A percentile compares a stretch with the other conserved stretches of the same genome.
Evolutionary conservation across 1,140 invertebrate genomes (phyloP).

Genomic region (Drosophila auraria): DNA sequence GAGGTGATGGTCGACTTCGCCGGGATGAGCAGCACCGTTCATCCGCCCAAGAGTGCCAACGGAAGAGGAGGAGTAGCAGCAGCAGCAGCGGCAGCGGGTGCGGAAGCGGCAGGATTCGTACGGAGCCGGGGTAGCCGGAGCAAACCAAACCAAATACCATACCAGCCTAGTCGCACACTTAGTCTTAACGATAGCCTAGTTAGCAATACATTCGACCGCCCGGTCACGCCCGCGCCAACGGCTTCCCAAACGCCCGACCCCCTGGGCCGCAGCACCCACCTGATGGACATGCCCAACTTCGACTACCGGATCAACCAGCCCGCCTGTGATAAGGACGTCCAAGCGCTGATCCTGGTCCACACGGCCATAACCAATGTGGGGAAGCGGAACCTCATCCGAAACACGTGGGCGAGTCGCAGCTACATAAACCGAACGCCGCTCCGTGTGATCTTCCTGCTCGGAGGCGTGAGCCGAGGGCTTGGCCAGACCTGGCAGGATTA

Average conservation of each 20-base stretch:
- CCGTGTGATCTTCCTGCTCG: conserved; percentile 90
- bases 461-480: conserved; percentile 84
- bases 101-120: conserved; percentile 1
- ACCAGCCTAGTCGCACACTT: conserved; percentile 69
- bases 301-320: conserved; percentile 87
- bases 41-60: conserved; percentile 46
- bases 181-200: conserved; percentile 65
- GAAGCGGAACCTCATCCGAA: conserved; percentile 88
- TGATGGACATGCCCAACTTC: conserved; percentile 87
- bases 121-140: conserved; percentile 23
- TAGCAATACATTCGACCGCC: conserved; percentile 53
- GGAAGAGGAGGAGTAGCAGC: conserved; percentile 32
- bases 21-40: conserved; percentile 12
- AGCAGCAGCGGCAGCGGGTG: neutral
- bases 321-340: conserved; percentile 84
- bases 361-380: conserved; percentile 88
- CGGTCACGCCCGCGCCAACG: conserved; percentile 44
- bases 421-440: conserved; percentile 72
- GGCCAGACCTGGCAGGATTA: conserved; percentile 78
- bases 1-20: conserved; percentile 8
- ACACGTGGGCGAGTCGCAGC: conserved; percentile 88
- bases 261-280: conserved; percentile 84
- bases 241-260: conserved; percentile 24
- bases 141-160: conserved; percentile 70
- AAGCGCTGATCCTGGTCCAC: conserved; percentile 88